These are phyloP conservation scores for Cetonia aurata DNA, from an alignment of 2,888 invertebrate species.

Conservation along the genomic window DNA sequence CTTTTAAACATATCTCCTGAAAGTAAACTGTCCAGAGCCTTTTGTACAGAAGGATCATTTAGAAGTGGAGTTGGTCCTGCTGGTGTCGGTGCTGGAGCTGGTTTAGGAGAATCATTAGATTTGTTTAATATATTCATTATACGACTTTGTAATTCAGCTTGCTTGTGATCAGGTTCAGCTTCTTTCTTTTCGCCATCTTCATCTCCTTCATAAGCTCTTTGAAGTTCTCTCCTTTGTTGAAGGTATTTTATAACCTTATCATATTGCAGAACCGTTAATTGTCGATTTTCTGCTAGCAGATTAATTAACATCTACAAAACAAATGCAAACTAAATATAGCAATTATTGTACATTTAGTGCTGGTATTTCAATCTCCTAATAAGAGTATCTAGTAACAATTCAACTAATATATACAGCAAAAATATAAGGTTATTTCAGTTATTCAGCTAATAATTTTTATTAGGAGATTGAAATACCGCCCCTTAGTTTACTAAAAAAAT, in stretches of 20 bases:
- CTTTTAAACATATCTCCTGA: slow-evolving; percentile 72
- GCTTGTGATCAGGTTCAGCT: slow-evolving; percentile 69
- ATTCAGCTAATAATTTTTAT: too few relatives aligned
- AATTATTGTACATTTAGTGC: too few relatives aligned
- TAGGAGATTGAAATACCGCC: too few relatives aligned
- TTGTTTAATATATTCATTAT: slow-evolving; percentile 83
- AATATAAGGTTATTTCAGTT: too few relatives aligned
- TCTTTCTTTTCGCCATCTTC: slow-evolving; percentile 71
- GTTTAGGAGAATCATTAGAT: slow-evolving; percentile 59
- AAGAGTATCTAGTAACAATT: too few relatives aligned
- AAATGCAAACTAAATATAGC: neutral
- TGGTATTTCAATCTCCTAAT: too few relatives aligned
- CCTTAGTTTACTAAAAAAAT: too few relatives aligned
- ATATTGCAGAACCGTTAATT: slow-evolving; percentile 82
- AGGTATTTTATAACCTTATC: slow-evolving; percentile 81
- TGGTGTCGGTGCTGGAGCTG: slow-evolving; percentile 56
- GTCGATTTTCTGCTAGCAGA: slow-evolving; percentile 84
- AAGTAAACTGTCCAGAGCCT: slow-evolving; percentile 79
- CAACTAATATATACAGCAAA: too few relatives aligned
- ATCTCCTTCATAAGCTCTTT: slow-evolving; percentile 81
- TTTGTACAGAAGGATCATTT: slow-evolving; percentile 83
- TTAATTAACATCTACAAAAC: slow-evolving; percentile 73
- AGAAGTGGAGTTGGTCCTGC: slow-evolving; percentile 68
- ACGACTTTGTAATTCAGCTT: slow-evolving; percentile 81
- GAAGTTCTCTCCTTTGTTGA: slow-evolving; percentile 80